Base-by-base conservation (phyloP, 1,140 invertebrate species). In the Nebria ingens region DNA sequence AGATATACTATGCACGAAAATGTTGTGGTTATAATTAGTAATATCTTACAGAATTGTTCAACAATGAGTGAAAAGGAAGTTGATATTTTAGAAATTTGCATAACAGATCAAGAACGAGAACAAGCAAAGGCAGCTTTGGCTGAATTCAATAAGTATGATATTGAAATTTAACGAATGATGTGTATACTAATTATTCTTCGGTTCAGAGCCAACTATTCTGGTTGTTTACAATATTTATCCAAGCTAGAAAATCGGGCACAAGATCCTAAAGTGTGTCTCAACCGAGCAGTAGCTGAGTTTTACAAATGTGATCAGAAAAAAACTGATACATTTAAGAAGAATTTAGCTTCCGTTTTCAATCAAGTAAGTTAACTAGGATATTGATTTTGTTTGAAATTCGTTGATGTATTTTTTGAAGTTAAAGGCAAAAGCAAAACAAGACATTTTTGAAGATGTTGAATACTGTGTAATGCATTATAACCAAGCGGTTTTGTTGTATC, bases 401-500 rank as follows among this genome's bases (percentile, higher is more conserved):
- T 54, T 21, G 21, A 23, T 52, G 15, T 40, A 59, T 34, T 52
- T 15, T 52, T 12, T 52, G 3, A 50, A 19, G 22, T 65, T 67
- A 42, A 56, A 76, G 69, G 71, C 72, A 54, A 65, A 73, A 51
- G 65, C 77, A 12, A 71, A 79, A 53, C 70, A 73, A 11, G 78
- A 83, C 19, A 75, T 75, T 57, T 61, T 78, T n/a, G 82, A 84
- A 56, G 84, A 87, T 70, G 78, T 85, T 11, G 83, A 86, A 56
- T 81, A 83, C 60, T 84, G 82, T 64, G 78, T 85, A 63, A 71
- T 80, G 17, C 77, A 81, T 50, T 94, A 87, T 66, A 93, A 93
- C 68, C 86, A 91, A 64, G 88, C 90, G 1, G 80, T 94, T 1
- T 64, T 93, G 9, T 75, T 90, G 2, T 93, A 86, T 68, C 87